Evolutionary conservation across 2,113 vertebrate species (phyloP).

Genomic region (Pseudorectes ferrugineus): DNA sequence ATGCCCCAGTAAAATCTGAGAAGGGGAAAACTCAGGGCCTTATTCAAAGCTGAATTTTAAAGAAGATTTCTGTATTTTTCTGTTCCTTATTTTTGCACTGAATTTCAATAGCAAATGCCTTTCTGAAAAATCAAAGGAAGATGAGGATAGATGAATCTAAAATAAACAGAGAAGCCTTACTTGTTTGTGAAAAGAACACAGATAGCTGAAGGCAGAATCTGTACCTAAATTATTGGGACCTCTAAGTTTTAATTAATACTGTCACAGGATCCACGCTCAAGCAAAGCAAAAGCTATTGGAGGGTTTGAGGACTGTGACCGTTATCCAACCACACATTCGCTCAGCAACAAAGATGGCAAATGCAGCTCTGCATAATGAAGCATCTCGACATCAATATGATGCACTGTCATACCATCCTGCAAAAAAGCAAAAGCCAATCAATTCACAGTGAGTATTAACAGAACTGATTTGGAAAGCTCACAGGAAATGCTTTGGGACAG

Average conservation of each 20-base stretch:
- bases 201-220: slow-evolving; percentile 43
- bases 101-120: slow-evolving; percentile 1
- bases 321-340: neutral
- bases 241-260: slow-evolving; percentile 25
- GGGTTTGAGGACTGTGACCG: neutral
- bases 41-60: neutral
- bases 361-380: neutral
- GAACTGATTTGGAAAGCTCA: neutral
- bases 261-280: neutral
- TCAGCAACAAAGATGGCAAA: neutral
- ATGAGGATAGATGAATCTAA: slow-evolving; percentile 6
- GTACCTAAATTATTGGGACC: slow-evolving; percentile 34
- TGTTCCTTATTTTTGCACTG: neutral
- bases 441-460: neutral
- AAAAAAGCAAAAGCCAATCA: neutral
- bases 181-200: slow-evolving; percentile 10
- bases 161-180: slow-evolving; percentile 19
- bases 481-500: neutral
- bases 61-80: slow-evolving; percentile 1
- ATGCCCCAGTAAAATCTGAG: neutral
- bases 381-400: neutral
- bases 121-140: slow-evolving; percentile 18
- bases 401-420: neutral
- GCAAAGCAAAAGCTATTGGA: neutral
- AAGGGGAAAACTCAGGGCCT: neutral